Evolutionary conservation across 2,113 vertebrate genomes (phyloP).

Genomic region (Xyrauchen texanus): DNA sequence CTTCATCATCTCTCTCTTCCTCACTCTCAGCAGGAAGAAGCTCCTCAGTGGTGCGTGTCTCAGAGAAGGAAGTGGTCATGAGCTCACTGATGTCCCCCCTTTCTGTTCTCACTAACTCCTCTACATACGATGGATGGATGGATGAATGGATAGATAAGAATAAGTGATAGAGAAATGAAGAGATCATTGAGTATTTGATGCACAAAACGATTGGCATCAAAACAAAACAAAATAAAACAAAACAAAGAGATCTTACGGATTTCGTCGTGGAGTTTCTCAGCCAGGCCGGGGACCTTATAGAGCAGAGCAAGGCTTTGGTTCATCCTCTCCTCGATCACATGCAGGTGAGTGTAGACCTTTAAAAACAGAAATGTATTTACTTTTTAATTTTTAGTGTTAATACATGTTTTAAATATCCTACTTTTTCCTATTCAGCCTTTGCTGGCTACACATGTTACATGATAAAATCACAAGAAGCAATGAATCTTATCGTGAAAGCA

Average conservation of each 20-base stretch:
- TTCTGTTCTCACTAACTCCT: slow-evolving; percentile 78
- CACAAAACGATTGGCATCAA: too few relatives aligned
- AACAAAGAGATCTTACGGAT: slow-evolving; percentile 74
- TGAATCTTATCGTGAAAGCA: too few relatives aligned
- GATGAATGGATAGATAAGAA: neutral
- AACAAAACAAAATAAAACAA: too few relatives aligned
- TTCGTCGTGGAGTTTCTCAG: slow-evolving; percentile 80
- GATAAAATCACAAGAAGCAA: too few relatives aligned
- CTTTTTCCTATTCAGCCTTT: too few relatives aligned
- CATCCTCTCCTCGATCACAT: slow-evolving; percentile 89
- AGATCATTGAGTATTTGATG: neutral
- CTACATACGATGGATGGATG: slow-evolving; percentile 54
- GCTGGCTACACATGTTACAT: too few relatives aligned
- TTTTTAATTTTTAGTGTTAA: neutral
- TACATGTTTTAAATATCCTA: too few relatives aligned
- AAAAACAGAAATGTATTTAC: neutral
- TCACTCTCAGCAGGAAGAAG: slow-evolving; percentile 79
- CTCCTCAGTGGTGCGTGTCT: slow-evolving; percentile 82
- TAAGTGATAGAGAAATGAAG: too few relatives aligned
- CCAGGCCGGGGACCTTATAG: slow-evolving; percentile 82
- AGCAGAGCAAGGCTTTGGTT: slow-evolving; percentile 88
- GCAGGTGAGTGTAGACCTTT: slow-evolving; percentile 89
- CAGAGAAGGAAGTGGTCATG: slow-evolving; percentile 83
- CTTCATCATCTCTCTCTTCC: slow-evolving; percentile 79
- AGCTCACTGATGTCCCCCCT: slow-evolving; percentile 80